Evolutionary conservation across 2,888 invertebrate species (phyloP), one percentile per base, ranked within the genome.

Genomic region (Tiliacea citrago): DNA sequence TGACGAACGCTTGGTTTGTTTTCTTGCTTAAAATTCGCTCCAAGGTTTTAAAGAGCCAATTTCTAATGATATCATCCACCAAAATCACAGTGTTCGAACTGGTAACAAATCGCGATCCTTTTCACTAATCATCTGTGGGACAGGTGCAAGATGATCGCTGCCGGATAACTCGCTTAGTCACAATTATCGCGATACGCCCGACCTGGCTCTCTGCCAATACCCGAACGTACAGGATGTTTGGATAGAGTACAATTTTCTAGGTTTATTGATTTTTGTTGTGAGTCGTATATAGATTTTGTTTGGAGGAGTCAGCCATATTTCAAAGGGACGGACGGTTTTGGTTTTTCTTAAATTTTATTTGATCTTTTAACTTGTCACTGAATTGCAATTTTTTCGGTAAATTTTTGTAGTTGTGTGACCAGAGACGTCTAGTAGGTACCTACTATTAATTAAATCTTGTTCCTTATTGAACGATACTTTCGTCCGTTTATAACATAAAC

Each of bases 191-290:
- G 55, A 53, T 72, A 68, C 72, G 65, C 67, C 63, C 63, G 63
- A 42, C 58, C 74, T 86, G 86, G 87, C 83, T 9, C 13, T 0
- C 45, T 57, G 87, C 86, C 86, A 86, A 68, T 21, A 47, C 57
- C 42, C 65, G 51, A 58, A 73, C 67, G 49, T 83, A 87, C 90
- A 89, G 90, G 88, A 86, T 90, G 90, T 88, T 89, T 82, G 42
- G 69, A 76, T 73, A 70, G 49, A 73, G 65, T 35, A 66, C 55
- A 67, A 57, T 65, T 82, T 77, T 74, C 65, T 82, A 85, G 78
- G 71, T 79, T 79, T 70, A 77, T 79, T 79, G 61, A 24, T 57
- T 72, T 67, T 68, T 69, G n/a, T 49, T 61, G 18, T 29, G n/a
- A 24, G 16, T 39, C 55, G 51, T 72, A 24, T 67, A 51, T 61